Conservation (phyloP, 2,797 vertebrate species). For the Etheostoma perlongum region DNA sequence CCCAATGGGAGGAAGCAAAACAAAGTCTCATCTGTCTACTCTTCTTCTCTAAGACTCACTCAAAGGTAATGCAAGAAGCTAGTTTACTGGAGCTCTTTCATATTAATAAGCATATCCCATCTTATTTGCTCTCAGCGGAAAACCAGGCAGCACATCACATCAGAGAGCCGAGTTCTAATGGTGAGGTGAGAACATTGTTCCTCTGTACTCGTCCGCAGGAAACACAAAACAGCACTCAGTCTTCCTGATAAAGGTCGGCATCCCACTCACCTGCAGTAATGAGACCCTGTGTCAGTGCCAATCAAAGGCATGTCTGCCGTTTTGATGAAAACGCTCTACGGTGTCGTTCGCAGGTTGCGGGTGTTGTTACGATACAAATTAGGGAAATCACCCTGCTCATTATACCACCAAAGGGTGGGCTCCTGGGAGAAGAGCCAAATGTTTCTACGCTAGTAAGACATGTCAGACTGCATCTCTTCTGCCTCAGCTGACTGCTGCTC, state of each 20-base stretch:
- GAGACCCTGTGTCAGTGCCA: slow-evolving; percentile 87
- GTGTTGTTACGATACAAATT: slow-evolving; percentile 80
- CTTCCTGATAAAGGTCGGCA: slow-evolving; percentile 85
- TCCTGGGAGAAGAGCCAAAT: slow-evolving; percentile 78
- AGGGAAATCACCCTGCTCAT: slow-evolving; percentile 85
- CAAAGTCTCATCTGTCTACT: slow-evolving; percentile 76
- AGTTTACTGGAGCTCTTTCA: slow-evolving; percentile 78
- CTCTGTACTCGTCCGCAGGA: slow-evolving; percentile 87
- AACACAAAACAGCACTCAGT: slow-evolving; percentile 92
- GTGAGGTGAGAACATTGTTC: slow-evolving; percentile 84
- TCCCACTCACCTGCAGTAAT: slow-evolving; percentile 91
- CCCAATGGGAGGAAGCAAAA: slow-evolving; percentile 73
- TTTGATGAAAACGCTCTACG: slow-evolving; percentile 81
- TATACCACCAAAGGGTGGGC: slow-evolving; percentile 79
- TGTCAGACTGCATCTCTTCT: slow-evolving; percentile 80
- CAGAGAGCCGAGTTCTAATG: slow-evolving; percentile 77
- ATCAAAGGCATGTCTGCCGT: slow-evolving; percentile 86
- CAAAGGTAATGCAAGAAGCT: slow-evolving; percentile 81
- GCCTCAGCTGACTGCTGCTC: slow-evolving; percentile 77
- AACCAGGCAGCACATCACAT: slow-evolving; percentile 74
- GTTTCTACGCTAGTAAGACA: slow-evolving; percentile 82
- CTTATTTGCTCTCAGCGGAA: slow-evolving; percentile 82
- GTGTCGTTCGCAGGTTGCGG: slow-evolving; percentile 71
- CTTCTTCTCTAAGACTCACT: slow-evolving; percentile 68
- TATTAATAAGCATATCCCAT: slow-evolving; percentile 82